phyloP scores from a whole-genome alignment of 2,797 vertebrate genomes.

The Dendrocincla fuliginosa region DNA sequence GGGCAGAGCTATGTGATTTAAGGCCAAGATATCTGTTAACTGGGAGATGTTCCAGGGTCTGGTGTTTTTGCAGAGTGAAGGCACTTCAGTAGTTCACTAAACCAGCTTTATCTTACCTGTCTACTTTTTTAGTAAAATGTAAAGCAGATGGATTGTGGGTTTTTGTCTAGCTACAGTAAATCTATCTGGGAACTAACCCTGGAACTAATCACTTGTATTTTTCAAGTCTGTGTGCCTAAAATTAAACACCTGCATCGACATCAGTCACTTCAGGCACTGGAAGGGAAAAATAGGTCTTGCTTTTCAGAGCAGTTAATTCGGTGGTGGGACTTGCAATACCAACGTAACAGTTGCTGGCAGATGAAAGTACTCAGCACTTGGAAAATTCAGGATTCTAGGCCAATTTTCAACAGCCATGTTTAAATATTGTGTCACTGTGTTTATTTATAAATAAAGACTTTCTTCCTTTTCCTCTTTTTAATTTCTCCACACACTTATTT shows the following conservation, averaged over 20 bases:
- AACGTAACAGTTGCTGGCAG: not conserved
- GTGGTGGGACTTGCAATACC: not conserved
- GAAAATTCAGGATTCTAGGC: not conserved
- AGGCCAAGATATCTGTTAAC: not conserved
- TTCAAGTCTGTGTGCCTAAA: conserved; percentile 13
- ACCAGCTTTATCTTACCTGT: not conserved
- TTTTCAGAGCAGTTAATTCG: conserved; percentile 17
- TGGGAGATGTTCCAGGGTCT: not conserved
- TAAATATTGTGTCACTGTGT: not conserved
- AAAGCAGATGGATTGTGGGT: not conserved
- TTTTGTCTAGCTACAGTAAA: not conserved
- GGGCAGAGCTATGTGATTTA: not conserved
- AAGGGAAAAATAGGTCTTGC: not conserved
- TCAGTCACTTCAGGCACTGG: not conserved
- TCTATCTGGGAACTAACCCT: not conserved
- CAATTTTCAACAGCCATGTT: not conserved
- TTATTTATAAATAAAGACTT: not conserved
- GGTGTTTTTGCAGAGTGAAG: not conserved
- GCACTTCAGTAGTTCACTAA: not conserved
- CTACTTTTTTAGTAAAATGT: not conserved
- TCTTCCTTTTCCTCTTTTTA: not conserved
- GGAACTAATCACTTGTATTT: conserved; percentile 45
- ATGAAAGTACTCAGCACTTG: not conserved
- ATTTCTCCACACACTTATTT: not conserved
- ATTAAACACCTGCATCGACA: not conserved